Conservation (phyloP, 2,888 invertebrate genomes). For the Eristalis tenax region DNA sequence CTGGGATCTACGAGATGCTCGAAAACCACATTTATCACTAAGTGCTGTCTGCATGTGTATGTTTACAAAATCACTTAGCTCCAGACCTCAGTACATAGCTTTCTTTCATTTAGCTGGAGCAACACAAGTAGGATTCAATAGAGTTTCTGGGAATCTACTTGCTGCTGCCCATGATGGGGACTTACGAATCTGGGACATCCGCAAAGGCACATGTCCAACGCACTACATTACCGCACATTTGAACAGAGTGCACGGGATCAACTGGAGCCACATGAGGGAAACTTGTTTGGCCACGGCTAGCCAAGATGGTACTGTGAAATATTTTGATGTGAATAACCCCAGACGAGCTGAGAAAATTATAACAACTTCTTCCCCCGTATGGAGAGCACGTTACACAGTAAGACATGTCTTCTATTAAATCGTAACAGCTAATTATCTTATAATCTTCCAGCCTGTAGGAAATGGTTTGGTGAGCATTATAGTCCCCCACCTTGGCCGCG, state of each 20-base stretch:
- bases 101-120: slow-evolving; percentile 86
- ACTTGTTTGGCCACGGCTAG: slow-evolving; percentile 94
- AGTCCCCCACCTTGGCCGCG: slow-evolving; percentile 93
- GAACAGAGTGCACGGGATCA: slow-evolving; percentile 92
- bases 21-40: slow-evolving; percentile 91
- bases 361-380: slow-evolving; percentile 91
- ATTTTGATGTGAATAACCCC: slow-evolving; percentile 94
- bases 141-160: slow-evolving; percentile 89
- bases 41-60: slow-evolving; percentile 91
- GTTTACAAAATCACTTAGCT: not conserved
- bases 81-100: not conserved
- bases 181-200: slow-evolving; percentile 96
- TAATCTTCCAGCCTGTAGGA: slow-evolving; percentile 88
- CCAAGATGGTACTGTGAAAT: slow-evolving; percentile 97
- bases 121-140: slow-evolving; percentile 97
- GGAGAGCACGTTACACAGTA: slow-evolving; percentile 95
- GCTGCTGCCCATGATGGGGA: slow-evolving; percentile 98
- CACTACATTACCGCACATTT: slow-evolving; percentile 97
- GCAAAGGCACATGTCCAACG: slow-evolving; percentile 92
- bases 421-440: not conserved
- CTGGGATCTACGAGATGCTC: slow-evolving; percentile 94
- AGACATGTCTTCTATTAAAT: not conserved
- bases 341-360: slow-evolving; percentile 92
- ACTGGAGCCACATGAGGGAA: slow-evolving; percentile 94
- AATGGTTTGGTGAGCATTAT: slow-evolving; percentile 95